A percentile compares a stretch with the other conserved stretches of the same genome.
These are phyloP conservation scores for Scomber colias DNA, from an alignment of 2,113 vertebrate genomes.

Conservation along the genomic window DNA sequence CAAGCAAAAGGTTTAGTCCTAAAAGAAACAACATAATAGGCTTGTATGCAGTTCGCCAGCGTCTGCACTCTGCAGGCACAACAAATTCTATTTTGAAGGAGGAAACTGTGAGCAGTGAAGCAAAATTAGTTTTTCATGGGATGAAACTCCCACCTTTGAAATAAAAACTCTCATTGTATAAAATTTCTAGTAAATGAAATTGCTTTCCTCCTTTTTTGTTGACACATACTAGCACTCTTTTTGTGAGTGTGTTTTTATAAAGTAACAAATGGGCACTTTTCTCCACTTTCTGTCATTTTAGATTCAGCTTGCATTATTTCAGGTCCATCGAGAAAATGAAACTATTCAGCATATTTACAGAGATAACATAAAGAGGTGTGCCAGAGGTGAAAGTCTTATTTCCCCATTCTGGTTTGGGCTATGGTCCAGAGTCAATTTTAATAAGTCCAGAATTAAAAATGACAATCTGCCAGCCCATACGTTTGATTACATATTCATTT, in stretches of 20 bases:
- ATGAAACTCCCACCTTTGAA: slow-evolving; percentile 27
- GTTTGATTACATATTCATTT: slow-evolving; percentile 55
- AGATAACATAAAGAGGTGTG: slow-evolving; percentile 49
- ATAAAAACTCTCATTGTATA: slow-evolving; percentile 33
- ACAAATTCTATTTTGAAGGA: slow-evolving; percentile 4
- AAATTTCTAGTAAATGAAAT: slow-evolving; percentile 38
- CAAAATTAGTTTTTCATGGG: neutral
- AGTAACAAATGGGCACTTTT: slow-evolving; percentile 69
- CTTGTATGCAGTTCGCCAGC: slow-evolving; percentile 6
- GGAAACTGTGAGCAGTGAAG: slow-evolving; percentile 7
- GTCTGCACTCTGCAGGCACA: neutral
- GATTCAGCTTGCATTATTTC: slow-evolving; percentile 69
- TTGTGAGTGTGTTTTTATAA: slow-evolving; percentile 49
- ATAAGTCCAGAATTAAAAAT: slow-evolving; percentile 48
- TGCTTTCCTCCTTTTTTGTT: slow-evolving; percentile 3
- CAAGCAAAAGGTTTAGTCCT: neutral
- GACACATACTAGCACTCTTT: slow-evolving; percentile 43
- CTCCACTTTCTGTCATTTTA: slow-evolving; percentile 55
- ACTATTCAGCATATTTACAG: slow-evolving; percentile 56
- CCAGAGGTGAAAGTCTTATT: slow-evolving; percentile 45
- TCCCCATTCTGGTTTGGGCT: slow-evolving; percentile 11
- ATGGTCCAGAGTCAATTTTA: slow-evolving; percentile 38
- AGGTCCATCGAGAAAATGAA: slow-evolving; percentile 43
- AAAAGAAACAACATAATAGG: neutral
- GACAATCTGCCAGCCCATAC: slow-evolving; percentile 1